phyloP scores from a whole-genome alignment of 53 echinoderm and acorn worm species.

The Temnopleurus reevesii region DNA sequence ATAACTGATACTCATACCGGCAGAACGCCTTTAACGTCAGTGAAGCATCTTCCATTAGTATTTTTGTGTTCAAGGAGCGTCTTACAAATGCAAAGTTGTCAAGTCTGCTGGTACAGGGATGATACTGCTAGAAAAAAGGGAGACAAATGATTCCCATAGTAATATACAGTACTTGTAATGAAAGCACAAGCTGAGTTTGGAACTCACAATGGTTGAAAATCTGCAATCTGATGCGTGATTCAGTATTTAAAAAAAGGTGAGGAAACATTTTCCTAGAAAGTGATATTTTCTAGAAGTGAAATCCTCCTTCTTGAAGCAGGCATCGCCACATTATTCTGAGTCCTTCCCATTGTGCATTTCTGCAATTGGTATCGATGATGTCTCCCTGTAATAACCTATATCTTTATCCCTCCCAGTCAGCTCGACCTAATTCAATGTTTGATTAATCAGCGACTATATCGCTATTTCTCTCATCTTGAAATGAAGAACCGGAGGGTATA shows the following conservation, averaged over 20 bases:
- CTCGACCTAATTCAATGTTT: not conserved
- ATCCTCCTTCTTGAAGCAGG: not conserved
- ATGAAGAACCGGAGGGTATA: not conserved
- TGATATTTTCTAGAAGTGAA: constrained; percentile 16
- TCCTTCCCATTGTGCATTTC: not conserved
- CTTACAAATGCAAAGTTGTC: too few relatives aligned
- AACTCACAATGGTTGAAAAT: too few relatives aligned
- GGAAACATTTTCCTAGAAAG: constrained; percentile 12
- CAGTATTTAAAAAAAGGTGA: not conserved
- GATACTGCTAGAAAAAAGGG: too few relatives aligned
- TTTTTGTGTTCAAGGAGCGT: not conserved
- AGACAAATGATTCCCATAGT: too few relatives aligned
- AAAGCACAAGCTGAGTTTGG: too few relatives aligned
- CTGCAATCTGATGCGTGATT: too few relatives aligned
- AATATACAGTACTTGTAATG: too few relatives aligned
- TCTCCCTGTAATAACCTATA: not conserved
- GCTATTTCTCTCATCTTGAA: not conserved
- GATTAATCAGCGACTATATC: not conserved
- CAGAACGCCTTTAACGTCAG: too few relatives aligned
- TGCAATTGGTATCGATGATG: not conserved
- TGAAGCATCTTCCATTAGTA: not conserved
- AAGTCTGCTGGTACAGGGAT: too few relatives aligned
- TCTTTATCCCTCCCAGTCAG: not conserved
- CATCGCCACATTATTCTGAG: not conserved
- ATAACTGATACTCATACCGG: too few relatives aligned